Base-by-base conservation (phyloP, 1,140 invertebrate genomes). In the Procambarus virginalis region DNA sequence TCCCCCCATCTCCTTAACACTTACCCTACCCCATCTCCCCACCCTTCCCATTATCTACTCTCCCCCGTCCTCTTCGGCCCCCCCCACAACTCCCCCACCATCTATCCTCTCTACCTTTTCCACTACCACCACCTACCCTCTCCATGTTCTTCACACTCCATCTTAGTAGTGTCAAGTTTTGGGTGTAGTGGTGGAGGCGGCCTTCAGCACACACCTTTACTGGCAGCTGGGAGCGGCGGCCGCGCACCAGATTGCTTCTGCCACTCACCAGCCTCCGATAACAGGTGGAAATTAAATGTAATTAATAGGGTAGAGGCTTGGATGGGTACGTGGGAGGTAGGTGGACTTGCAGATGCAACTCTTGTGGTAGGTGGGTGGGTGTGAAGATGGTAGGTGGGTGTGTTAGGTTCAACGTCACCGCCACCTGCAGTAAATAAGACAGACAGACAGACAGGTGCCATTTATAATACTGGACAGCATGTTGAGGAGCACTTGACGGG, bases 241-340 rank as follows among this genome's bases (percentile, higher is more conserved):
- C 22, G 49, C 51, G 49, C 55, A n/a, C 8, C 22, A 76, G 84
- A 86, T 86, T 86, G 84, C 51, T 78, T 86, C 84, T 78, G 84
- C 78, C 84, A 86, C 84, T 86, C 84, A 78, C 84, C 12, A 12
- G 68, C 79, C 64, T 89, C 60, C 60, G 86, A 89, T 89, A 89
- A 76, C 60, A 81, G 48, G n/a, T n/a, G 79, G 79, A 89, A 89
- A 89, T 89, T 89, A 89, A 89, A 89, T 70, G 64, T 58, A 83
- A 89, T 89, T 89, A 89, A 89, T 58, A 12, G 55, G n/a, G n/a
- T 58, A 58, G 5, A 12, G 55, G 55, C 12, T 12, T 58, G 5
- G 55, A 12, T 6, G 55, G 55, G 12, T 6, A 58, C 55, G 55
- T 58, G 5, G 55, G 55, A 58, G 55, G 55, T 58, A 12, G 5